phyloP scores from a whole-genome alignment of 2,888 invertebrate species.

The Gymnosoma rotundatum region DNA sequence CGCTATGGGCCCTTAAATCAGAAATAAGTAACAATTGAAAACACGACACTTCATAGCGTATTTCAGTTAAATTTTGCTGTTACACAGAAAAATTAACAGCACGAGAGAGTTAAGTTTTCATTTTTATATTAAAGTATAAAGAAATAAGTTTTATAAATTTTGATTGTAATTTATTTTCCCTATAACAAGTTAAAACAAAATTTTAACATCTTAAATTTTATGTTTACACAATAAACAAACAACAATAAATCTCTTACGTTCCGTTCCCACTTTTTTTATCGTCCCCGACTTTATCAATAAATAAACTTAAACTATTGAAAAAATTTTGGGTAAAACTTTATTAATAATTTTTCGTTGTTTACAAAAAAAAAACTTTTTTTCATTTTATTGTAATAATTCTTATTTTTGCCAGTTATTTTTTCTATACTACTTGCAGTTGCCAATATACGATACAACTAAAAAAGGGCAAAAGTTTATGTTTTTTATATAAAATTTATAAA shows the following conservation, averaged over 20 bases:
- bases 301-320: constrained; percentile 64
- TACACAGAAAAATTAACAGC: too few species aligned
- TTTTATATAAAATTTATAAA: constrained; percentile 45
- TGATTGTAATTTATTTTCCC: constrained; percentile 1
- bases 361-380: constrained; percentile 56
- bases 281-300: constrained; percentile 59
- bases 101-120: too few species aligned
- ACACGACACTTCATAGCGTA: too few species aligned
- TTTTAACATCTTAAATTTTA: constrained; percentile 6
- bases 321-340: constrained; percentile 60
- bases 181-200: constrained; percentile 12
- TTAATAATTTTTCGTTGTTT: constrained; percentile 67
- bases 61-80: too few species aligned
- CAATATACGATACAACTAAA: constrained; percentile 43
- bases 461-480: constrained; percentile 47
- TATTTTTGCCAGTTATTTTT: constrained; percentile 22
- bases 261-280: constrained; percentile 3
- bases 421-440: constrained; percentile 18
- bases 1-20: too few species aligned
- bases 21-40: too few species aligned
- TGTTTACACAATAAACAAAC: constrained; percentile 19
- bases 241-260: constrained; percentile 17
- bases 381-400: constrained; percentile 35
- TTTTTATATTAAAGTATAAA: too few species aligned
- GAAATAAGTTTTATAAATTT: too few species aligned